phyloP scores from a whole-genome alignment of 2,888 invertebrate species.

The Pycnomerus fuliginosus region DNA sequence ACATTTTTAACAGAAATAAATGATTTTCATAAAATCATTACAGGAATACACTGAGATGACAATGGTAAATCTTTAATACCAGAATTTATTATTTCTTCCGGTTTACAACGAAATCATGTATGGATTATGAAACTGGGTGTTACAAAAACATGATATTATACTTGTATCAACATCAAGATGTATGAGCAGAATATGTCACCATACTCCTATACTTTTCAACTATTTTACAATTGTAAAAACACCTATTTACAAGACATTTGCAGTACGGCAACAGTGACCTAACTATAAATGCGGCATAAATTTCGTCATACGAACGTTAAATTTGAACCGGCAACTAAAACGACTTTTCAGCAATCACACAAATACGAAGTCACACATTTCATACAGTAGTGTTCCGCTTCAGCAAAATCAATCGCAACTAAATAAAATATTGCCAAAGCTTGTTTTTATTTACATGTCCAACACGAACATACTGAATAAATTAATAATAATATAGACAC shows the following conservation, averaged over 20 bases:
- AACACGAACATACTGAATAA: conserved; percentile 15
- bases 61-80: no score
- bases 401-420: conserved; percentile 11
- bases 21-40: no score
- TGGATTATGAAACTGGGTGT: no score
- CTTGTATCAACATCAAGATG: conserved; percentile 31
- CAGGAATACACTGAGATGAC: no score
- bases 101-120: no score
- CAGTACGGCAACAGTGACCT: conserved; percentile 22
- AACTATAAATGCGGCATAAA: conserved; percentile 24
- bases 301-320: conserved; percentile 9
- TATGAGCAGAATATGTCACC: conserved; percentile 38
- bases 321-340: conserved; percentile 5
- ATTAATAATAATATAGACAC: no score
- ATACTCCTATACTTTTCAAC: conserved; percentile 32
- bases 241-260: conserved; percentile 35
- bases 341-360: conserved; percentile 23
- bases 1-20: no score
- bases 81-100: no score
- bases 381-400: conserved; percentile 12
- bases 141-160: no score
- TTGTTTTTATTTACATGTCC: conserved; percentile 19
- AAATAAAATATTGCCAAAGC: conserved; percentile 25
- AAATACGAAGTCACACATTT: conserved; percentile 21
- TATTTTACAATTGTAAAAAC: conserved; percentile 37